Conservation (phyloP, 2,797 vertebrate genomes). For the Picus viridis region DNA sequence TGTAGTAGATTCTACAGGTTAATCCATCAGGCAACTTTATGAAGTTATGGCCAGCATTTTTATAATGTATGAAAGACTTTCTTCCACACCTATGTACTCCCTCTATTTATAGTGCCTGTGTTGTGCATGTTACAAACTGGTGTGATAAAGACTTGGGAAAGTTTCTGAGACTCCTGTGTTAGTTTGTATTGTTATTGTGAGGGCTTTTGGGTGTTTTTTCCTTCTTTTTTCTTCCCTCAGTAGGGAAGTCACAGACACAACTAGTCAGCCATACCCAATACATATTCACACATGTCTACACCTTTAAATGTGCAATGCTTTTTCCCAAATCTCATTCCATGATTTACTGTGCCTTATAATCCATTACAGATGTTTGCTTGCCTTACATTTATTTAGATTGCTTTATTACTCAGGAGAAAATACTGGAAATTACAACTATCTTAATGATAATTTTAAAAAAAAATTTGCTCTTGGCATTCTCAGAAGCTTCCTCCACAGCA, state of each 20-base stretch:
- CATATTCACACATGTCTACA: background rate
- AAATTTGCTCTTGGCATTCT: background rate
- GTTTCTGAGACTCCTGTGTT: background rate
- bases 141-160: background rate
- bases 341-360: background rate
- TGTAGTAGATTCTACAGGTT: background rate
- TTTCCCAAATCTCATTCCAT: background rate
- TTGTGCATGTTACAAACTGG: background rate
- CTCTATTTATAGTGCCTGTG: background rate
- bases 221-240: background rate
- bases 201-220: too few relatives aligned
- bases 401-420: background rate
- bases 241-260: background rate
- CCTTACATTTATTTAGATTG: background rate
- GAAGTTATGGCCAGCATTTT: background rate
- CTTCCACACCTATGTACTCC: background rate
- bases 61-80: background rate
- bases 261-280: background rate
- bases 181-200: background rate
- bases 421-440: background rate
- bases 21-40: background rate
- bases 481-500: background rate
- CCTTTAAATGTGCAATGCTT: background rate
- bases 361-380: background rate
- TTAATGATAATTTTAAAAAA: background rate